Evolutionary conservation across 1,140 invertebrate genomes (phyloP).

Genomic region (Popillia japonica): DNA sequence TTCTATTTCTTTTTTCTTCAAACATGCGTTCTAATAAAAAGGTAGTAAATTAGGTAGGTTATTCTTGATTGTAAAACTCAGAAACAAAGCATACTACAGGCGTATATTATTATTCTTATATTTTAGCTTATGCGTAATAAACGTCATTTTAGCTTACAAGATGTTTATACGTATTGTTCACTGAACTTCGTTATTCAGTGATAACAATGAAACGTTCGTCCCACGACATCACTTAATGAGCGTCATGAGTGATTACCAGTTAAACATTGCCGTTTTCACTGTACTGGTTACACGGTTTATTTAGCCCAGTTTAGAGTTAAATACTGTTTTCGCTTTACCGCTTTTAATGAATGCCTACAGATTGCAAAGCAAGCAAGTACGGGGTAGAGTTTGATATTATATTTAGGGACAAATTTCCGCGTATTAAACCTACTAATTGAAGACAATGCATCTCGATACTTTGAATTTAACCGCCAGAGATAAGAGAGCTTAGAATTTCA

Average conservation of each 20-base stretch:
- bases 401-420: background rate
- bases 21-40: too few relatives aligned
- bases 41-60: too few relatives aligned
- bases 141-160: constrained; percentile 1
- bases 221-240: constrained; percentile 11
- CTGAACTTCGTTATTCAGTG: background rate
- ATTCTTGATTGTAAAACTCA: too few relatives aligned
- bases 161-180: background rate
- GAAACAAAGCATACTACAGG: too few relatives aligned
- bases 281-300: background rate
- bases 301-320: constrained; percentile 16
- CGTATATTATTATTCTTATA: too few relatives aligned
- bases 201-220: constrained; percentile 13
- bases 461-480: background rate
- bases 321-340: background rate
- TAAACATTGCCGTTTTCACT: background rate
- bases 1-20: too few relatives aligned
- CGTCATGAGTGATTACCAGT: constrained; percentile 14
- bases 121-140: background rate
- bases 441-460: background rate
- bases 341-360: constrained; percentile 7
- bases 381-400: background rate
- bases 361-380: constrained; percentile 4
- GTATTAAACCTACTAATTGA: background rate
- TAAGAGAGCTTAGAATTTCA: background rate